phyloP scores from a whole-genome alignment of 2,113 vertebrate genomes.

The Mormyrus lacerda region DNA sequence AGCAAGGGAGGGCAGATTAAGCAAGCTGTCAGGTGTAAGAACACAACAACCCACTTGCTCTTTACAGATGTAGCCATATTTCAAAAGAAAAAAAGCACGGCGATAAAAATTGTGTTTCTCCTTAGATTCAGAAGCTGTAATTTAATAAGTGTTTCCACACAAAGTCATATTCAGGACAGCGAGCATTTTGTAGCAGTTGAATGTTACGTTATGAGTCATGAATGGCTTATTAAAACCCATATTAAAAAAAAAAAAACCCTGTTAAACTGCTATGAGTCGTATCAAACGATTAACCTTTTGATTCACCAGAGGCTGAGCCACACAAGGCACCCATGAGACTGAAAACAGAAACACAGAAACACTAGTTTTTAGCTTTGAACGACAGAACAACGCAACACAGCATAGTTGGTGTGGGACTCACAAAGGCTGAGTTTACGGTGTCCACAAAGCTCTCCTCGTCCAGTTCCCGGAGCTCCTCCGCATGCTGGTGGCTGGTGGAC shows the following conservation, averaged over 20 bases:
- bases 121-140: background rate
- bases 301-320: background rate
- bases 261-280: background rate
- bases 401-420: slow-evolving; percentile 57
- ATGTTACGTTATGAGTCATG: background rate
- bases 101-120: background rate
- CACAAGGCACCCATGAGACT: background rate
- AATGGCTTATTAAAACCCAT: slow-evolving; percentile 52
- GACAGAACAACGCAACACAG: background rate
- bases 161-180: background rate
- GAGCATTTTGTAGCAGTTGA: background rate
- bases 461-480: slow-evolving; percentile 74
- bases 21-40: background rate
- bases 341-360: background rate
- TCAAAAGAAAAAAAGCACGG: background rate
- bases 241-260: background rate
- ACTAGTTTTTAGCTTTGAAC: background rate
- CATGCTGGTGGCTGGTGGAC: slow-evolving; percentile 84
- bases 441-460: slow-evolving; percentile 90
- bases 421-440: slow-evolving; percentile 90
- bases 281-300: background rate
- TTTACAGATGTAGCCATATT: background rate
- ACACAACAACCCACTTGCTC: background rate
- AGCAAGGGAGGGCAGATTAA: background rate
- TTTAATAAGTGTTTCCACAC: background rate